These are phyloP conservation scores for Ceriagrion tenellum DNA, from an alignment of 2,888 invertebrate genomes.

Conservation along the genomic window DNA sequence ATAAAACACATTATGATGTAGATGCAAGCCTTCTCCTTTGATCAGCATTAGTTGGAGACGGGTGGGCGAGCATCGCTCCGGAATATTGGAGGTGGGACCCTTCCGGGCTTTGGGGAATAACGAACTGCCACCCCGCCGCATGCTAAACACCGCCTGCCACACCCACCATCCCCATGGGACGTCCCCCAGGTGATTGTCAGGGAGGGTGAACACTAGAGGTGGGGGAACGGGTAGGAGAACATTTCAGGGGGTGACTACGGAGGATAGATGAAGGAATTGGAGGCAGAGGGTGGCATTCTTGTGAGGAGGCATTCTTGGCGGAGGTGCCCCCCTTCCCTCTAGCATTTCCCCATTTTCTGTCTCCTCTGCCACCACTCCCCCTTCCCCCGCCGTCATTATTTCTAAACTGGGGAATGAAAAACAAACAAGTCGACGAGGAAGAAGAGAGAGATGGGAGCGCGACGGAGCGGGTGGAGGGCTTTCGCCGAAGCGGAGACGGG, in stretches of 20 bases:
- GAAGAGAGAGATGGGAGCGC: background rate
- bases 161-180: no score
- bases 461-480: background rate
- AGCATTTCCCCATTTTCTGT: background rate
- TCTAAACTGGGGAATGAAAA: background rate
- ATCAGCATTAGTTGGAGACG: slow-evolving; percentile 42
- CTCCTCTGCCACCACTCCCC: no score
- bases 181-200: background rate
- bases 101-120: background rate
- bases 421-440: background rate
- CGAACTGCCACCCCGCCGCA: background rate
- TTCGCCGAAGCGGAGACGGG: background rate
- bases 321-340: no score
- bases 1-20: background rate
- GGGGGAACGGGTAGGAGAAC: background rate
- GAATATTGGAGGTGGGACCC: background rate
- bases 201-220: background rate
- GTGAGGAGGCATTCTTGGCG: background rate
- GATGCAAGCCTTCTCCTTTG: background rate
- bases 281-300: background rate
- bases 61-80: background rate
- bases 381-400: background rate
- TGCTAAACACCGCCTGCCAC: background rate
- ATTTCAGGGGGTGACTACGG: background rate
- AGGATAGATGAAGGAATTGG: background rate